Conservation (phyloP, 2,113 vertebrate species). For the Recurvirostra avosetta region DNA sequence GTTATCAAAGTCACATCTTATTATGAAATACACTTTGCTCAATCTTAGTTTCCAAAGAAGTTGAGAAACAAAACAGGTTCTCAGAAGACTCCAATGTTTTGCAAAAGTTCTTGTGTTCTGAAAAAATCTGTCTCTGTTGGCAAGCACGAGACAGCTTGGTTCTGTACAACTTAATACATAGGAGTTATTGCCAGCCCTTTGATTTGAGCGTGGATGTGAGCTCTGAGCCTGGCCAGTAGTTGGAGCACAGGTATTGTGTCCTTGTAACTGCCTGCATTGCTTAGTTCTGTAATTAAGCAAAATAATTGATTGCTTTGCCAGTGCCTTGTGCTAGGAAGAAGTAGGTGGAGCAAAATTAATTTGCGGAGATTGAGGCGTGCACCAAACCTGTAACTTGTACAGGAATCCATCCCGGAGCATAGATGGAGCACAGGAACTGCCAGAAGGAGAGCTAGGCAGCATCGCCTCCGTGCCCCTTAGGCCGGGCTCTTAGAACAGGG, state of each 20-base stretch:
- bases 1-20: too few relatives aligned
- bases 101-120: neutral
- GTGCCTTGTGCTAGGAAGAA: neutral
- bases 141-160: neutral
- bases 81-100: neutral
- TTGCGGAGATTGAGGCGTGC: neutral
- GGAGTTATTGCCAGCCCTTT: neutral
- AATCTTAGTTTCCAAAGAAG: neutral
- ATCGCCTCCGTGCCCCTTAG: accelerated
- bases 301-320: neutral
- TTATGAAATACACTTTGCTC: neutral
- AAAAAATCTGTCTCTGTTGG: neutral
- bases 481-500: accelerated
- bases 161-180: neutral
- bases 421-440: neutral
- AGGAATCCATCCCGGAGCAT: neutral
- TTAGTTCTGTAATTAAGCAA: neutral
- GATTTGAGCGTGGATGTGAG: neutral
- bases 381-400: neutral
- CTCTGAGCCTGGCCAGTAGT: neutral
- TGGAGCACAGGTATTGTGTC: neutral
- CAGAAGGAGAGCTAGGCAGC: neutral
- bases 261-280: neutral
- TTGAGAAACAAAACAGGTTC: neutral
- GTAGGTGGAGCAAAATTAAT: neutral